These are phyloP conservation scores for Baryphthengus martii DNA, from an alignment of 2,113 vertebrate genomes.

Conservation along the genomic window DNA sequence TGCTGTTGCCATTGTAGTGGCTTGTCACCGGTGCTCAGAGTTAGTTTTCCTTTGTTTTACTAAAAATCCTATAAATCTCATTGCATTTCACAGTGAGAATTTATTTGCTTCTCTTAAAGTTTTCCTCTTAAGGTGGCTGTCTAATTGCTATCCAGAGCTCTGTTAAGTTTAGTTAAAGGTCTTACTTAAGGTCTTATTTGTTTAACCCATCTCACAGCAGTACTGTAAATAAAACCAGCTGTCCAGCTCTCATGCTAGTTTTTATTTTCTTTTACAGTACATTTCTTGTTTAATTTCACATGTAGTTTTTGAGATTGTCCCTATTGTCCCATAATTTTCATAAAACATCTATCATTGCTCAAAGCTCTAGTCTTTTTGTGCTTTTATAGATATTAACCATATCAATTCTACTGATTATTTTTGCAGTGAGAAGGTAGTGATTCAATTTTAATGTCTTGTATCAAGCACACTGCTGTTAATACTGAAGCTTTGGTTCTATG, in stretches of 20 bases:
- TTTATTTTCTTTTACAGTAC: not conserved
- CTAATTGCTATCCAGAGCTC: not conserved
- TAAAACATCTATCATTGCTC: not conserved
- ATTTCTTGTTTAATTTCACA: not conserved
- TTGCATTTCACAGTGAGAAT: not conserved
- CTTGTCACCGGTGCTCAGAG: not conserved
- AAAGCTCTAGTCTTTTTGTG: not conserved
- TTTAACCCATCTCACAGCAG: not conserved
- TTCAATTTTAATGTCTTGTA: not conserved
- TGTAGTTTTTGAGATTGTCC: not conserved
- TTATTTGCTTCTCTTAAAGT: not conserved
- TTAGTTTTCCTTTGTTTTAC: not conserved
- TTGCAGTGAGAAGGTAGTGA: not conserved
- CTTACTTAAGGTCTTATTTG: not conserved
- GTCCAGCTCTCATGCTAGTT: not conserved
- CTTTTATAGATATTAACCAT: not conserved
- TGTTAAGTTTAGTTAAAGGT: not conserved
- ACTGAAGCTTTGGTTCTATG: not conserved
- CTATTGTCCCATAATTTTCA: not conserved
- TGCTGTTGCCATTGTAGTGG: not conserved
- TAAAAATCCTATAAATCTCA: not conserved
- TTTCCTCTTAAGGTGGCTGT: not conserved
- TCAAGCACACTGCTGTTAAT: not conserved
- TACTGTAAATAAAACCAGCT: slow-evolving; percentile 5
- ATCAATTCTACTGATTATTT: not conserved